Evolutionary conservation across 2,888 invertebrate species (phyloP).

Genomic region (Agrochola litura): DNA sequence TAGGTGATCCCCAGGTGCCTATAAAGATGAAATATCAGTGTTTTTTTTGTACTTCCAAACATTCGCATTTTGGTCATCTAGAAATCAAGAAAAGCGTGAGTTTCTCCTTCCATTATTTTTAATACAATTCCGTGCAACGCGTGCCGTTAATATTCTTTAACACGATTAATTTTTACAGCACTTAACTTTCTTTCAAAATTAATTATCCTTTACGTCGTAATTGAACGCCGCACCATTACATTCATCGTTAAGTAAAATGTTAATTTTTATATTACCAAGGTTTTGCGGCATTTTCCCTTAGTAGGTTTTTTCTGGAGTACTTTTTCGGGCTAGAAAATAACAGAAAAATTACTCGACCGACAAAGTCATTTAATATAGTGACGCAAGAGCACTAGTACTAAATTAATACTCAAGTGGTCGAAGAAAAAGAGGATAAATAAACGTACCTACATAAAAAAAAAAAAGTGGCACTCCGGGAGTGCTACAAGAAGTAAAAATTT

Average conservation of each 20-base stretch:
- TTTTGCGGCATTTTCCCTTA: slow-evolving; percentile 12
- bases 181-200: slow-evolving; percentile 63
- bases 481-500: too few relatives aligned
- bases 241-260: slow-evolving; percentile 55
- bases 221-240: slow-evolving; percentile 58
- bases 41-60: background rate
- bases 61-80: background rate
- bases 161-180: slow-evolving; percentile 63
- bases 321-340: slow-evolving; percentile 1
- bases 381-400: background rate
- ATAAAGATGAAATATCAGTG: too few relatives aligned
- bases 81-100: slow-evolving; percentile 3
- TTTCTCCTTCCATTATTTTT: slow-evolving; percentile 42
- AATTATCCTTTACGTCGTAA: slow-evolving; percentile 62
- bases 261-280: slow-evolving; percentile 41
- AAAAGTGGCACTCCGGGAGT: too few relatives aligned
- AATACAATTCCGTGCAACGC: slow-evolving; percentile 56
- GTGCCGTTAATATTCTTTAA: slow-evolving; percentile 59
- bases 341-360: background rate
- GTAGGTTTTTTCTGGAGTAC: background rate
- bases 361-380: background rate
- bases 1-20: background rate
- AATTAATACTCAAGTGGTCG: background rate
- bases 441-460: background rate
- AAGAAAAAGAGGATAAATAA: background rate